Conservation (phyloP, 2,797 vertebrate genomes). For the Rhabdomys pumilio region DNA sequence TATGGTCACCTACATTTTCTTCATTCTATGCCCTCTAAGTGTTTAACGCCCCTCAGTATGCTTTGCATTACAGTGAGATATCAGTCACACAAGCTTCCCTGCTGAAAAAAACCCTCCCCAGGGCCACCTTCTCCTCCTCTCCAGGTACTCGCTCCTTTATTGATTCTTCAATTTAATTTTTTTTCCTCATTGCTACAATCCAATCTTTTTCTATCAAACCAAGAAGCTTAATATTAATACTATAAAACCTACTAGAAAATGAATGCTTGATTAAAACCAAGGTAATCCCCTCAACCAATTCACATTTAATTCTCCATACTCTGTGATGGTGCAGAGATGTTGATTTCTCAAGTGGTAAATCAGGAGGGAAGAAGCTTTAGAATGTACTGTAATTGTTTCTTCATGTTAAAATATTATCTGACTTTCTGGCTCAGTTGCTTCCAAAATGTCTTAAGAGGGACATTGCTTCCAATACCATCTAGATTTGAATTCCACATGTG, state of each 20-base stretch:
- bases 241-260: conserved; percentile 86
- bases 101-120: background rate
- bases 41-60: background rate
- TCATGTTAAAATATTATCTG: conserved; percentile 77
- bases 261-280: conserved; percentile 90
- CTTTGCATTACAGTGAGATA: background rate
- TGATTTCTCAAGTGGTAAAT: conserved; percentile 90
- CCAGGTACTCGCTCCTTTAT: conserved; percentile 1
- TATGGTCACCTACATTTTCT: background rate
- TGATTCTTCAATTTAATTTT: conserved; percentile 81
- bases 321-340: conserved; percentile 88
- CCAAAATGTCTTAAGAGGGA: background rate
- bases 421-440: conserved; percentile 26
- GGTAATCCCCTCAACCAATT: conserved; percentile 89
- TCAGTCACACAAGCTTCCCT: background rate
- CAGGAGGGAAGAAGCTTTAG: background rate
- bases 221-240: conserved; percentile 87
- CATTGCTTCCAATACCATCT: background rate
- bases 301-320: conserved; percentile 86
- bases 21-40: background rate
- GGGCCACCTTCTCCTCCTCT: background rate
- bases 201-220: conserved; percentile 72
- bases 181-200: conserved; percentile 67
- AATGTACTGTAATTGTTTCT: conserved; percentile 56
- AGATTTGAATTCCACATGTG: background rate